Percentiles rank a stretch among this genome's conserved stretches.
phyloP scores from a whole-genome alignment of 1,140 invertebrate species.

The Leptinotarsa lineolata region DNA sequence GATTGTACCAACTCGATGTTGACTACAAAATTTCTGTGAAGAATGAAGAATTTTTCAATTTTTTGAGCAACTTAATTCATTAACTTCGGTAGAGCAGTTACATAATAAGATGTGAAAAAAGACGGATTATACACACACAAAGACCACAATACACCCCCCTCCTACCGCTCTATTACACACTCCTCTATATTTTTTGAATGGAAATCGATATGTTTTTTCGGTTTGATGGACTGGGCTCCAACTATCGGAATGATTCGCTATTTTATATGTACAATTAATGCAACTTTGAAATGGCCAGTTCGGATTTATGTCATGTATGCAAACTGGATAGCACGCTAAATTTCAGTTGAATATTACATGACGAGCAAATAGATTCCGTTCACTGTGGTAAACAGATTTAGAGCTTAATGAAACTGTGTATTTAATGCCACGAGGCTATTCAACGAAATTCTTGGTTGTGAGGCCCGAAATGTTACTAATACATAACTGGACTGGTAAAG shows the following conservation, averaged over 20 bases:
- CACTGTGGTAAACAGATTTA: constrained; percentile 13
- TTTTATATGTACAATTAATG: not conserved
- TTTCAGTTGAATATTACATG: constrained; percentile 10
- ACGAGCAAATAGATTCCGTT: constrained; percentile 1
- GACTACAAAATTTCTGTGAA: no score
- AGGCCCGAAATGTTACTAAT: not conserved
- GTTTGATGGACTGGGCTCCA: not conserved
- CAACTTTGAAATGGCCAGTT: not conserved
- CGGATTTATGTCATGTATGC: not conserved
- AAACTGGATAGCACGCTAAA: not conserved
- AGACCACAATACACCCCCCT: no score
- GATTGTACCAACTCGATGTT: no score
- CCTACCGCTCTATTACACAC: not conserved
- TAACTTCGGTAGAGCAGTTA: no score
- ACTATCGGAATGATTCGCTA: not conserved
- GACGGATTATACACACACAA: no score
- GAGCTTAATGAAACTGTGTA: constrained; percentile 12
- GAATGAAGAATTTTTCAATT: no score
- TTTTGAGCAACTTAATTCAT: no score
- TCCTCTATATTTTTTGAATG: not conserved
- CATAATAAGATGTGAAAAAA: no score
- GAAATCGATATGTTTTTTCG: not conserved
- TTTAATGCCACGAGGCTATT: not conserved
- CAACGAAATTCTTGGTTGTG: not conserved
- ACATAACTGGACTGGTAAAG: not conserved